Base-by-base conservation (phyloP, 1,140 invertebrate genomes). In the Drosophila athabasca region DNA sequence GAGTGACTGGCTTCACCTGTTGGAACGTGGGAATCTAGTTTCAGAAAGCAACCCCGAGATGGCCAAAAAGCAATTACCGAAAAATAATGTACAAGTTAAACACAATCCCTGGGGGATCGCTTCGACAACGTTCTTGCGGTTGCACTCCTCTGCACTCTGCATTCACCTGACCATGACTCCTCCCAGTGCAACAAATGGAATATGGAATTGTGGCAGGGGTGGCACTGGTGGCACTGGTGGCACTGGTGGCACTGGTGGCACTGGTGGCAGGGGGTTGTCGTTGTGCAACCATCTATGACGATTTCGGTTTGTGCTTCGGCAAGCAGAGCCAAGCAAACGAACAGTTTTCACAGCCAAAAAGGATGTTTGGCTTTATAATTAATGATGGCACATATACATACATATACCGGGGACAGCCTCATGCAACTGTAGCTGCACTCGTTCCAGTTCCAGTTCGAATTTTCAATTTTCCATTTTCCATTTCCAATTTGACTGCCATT, bases 1-100 rank as follows among this genome's bases (percentile, higher is more conserved):
- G 13, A 26, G n/a, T 22, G n/a, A 53, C 43, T n/a, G 62, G 51
- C 35, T 19, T 69, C 51, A 81, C 79, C 82, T 87, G 82, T 85
- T 75, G 82, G 51, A 85, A 85, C 81, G 81, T 85, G 81, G 83
- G 82, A 85, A 85, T 66, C 72, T 76, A 35, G 62, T 58, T 65
- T 62, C 69, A 52, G 17, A 5, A 31, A 44, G 3, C 70, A 51
- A 44, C 53, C 62, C 49, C 58, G 64, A 51, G 48, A 74, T 59
- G 26, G 17, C 62, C 59, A 41, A 59, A 83, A 71, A 61, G 65
- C 82, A 84, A 84, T 84, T 84, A 84, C 68, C 82, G 44, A 60
- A 51, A 60, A 68, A 57, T 49, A 55, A 62, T 54, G 43, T 41
- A 54, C 51, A 19, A 26, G 9, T 17, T 62, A 19, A 41, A 24